A percentile compares a stretch with the other conserved stretches of the same genome.
These are phyloP conservation scores for Macrostomum lignano DNA, from an alignment of 1,140 invertebrate species.

Conservation along the genomic window DNA sequence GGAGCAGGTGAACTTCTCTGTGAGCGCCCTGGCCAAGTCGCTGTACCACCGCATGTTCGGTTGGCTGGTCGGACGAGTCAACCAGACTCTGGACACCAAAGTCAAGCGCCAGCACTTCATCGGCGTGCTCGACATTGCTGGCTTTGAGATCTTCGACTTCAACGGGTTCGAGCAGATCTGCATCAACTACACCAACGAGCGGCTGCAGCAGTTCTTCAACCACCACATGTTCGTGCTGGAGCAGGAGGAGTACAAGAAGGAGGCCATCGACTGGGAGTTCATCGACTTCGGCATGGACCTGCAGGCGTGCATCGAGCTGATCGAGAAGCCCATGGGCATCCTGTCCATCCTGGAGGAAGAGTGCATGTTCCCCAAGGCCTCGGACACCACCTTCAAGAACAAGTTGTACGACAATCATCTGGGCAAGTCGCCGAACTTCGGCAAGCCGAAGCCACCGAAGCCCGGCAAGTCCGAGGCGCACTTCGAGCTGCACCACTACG, in stretches of 20 bases:
- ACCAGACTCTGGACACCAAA: conserved; percentile 87
- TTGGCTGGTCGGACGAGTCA: conserved; percentile 85
- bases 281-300: conserved; percentile 99
- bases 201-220: conserved; percentile 99
- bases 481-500: conserved; percentile 94
- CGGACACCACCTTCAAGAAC: conserved; percentile 78
- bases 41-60: conserved; percentile 85
- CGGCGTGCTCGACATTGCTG: conserved; percentile 98
- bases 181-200: conserved; percentile 99
- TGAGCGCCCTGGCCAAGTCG: conserved; percentile 81
- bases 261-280: conserved; percentile 92
- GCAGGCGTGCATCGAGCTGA: conserved; percentile 84
- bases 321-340: conserved; percentile 99
- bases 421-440: conserved; percentile 84
- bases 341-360: conserved; percentile 99
- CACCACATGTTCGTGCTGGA: conserved; percentile 99
- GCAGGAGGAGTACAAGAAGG: conserved; percentile 92
- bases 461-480: conserved; percentile 71
- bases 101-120: conserved; percentile 91
- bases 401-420: conserved; percentile 92
- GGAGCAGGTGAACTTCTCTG: conserved; percentile 61
- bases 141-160: conserved; percentile 98
- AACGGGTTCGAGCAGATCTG: conserved; percentile 99
- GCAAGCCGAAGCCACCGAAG: conserved; percentile 82
- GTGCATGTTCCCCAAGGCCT: conserved; percentile 99